A percentile compares a stretch with the other conserved stretches of the same genome.
Evolutionary conservation across 2,797 vertebrate species (phyloP).

Genomic region (Synaphobranchus kaupii): DNA sequence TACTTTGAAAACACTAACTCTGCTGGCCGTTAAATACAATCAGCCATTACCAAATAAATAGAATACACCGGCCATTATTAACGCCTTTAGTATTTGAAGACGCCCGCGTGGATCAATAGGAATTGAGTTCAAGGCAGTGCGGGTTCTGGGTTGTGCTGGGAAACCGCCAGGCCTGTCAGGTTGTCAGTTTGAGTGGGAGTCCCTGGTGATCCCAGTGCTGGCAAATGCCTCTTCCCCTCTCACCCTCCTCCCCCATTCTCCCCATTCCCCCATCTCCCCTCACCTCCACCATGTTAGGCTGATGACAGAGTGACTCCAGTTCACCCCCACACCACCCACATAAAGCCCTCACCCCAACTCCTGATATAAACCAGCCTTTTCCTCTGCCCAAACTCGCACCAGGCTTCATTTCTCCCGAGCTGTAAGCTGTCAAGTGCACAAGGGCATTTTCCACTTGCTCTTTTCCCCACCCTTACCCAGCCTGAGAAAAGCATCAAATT

Average conservation of each 20-base stretch:
- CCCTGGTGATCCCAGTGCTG: slow-evolving; percentile 56
- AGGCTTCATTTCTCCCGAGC: neutral
- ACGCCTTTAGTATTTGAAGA: slow-evolving; percentile 46
- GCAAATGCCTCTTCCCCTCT: slow-evolving; percentile 55
- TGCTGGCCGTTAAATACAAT: neutral
- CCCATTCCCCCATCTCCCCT: neutral
- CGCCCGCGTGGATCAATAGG: slow-evolving; percentile 69
- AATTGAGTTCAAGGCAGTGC: slow-evolving; percentile 63
- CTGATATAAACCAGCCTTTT: neutral
- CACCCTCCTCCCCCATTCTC: neutral
- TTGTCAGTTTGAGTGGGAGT: slow-evolving; percentile 56
- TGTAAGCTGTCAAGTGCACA: neutral
- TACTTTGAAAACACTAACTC: neutral
- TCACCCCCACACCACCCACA: slow-evolving; percentile 38
- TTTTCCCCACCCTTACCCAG: neutral
- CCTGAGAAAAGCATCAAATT: neutral
- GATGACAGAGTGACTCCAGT: slow-evolving; percentile 59
- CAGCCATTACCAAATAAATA: neutral
- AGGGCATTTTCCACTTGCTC: neutral
- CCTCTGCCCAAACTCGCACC: neutral
- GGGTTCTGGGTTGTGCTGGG: slow-evolving; percentile 63
- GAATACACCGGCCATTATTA: slow-evolving; percentile 3
- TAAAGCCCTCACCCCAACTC: neutral
- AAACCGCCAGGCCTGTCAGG: slow-evolving; percentile 65
- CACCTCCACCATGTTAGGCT: slow-evolving; percentile 60